These are phyloP conservation scores for Aptenodytes patagonicus DNA, from an alignment of 2,113 vertebrate species.

Conservation along the genomic window DNA sequence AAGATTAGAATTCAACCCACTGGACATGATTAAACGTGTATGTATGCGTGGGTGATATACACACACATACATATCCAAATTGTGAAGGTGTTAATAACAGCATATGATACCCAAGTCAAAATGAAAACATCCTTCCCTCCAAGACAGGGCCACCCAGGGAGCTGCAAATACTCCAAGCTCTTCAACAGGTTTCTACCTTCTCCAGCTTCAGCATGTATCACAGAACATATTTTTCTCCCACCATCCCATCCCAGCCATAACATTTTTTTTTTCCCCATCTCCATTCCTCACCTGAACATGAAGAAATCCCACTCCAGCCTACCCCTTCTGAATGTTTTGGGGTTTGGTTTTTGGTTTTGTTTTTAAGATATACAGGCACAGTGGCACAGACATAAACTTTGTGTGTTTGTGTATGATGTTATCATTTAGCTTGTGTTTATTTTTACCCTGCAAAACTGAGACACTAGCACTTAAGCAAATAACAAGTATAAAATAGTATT, in stretches of 20 bases:
- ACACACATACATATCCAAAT: neutral
- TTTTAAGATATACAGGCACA: neutral
- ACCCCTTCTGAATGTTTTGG: neutral
- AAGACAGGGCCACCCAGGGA: neutral
- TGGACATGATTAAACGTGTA: rapidly evolving
- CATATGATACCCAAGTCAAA: neutral
- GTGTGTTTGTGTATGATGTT: neutral
- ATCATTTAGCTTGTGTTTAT: neutral
- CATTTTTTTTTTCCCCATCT: no score
- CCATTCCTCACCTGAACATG: neutral
- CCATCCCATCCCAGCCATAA: neutral
- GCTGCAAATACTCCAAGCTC: neutral
- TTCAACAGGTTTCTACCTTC: neutral
- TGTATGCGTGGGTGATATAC: rapidly evolving
- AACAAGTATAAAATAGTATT: neutral
- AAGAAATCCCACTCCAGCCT: neutral
- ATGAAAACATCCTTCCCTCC: neutral
- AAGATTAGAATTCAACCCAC: neutral
- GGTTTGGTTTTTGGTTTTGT: neutral
- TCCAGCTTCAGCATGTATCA: neutral
- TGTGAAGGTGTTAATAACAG: neutral
- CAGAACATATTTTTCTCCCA: neutral
- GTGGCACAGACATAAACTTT: neutral
- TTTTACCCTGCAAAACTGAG: neutral
- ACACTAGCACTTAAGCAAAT: neutral